phyloP scores from a whole-genome alignment of 2,797 vertebrate genomes.

The Danio aesculapii region DNA sequence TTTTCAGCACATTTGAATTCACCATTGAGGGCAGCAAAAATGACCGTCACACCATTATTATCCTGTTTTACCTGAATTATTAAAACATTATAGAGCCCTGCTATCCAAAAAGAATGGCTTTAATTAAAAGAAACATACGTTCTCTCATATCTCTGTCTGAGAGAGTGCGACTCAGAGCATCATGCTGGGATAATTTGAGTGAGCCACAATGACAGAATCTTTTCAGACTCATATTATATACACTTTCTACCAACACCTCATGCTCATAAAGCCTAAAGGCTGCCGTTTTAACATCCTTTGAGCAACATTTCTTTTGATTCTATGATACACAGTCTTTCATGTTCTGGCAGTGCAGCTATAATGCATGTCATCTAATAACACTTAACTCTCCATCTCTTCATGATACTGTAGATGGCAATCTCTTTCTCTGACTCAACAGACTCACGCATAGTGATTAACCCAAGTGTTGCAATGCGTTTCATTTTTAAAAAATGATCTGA shows the following conservation, averaged over 20 bases:
- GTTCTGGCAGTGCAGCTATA: conserved; percentile 4
- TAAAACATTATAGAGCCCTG: background rate
- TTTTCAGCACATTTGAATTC: no score
- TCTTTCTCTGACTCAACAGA: conserved; percentile 66
- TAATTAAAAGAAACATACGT: background rate
- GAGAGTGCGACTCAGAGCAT: conserved; percentile 49
- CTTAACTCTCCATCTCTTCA: conserved; percentile 11
- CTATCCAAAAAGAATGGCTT: background rate
- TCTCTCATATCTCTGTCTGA: conserved; percentile 44
- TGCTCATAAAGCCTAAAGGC: conserved; percentile 10
- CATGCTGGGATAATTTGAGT: conserved; percentile 21
- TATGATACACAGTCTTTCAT: background rate
- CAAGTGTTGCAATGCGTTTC: conserved; percentile 32
- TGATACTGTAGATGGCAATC: conserved; percentile 82
- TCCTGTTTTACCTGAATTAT: background rate
- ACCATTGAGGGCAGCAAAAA: background rate
- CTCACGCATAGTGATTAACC: background rate
- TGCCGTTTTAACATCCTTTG: background rate
- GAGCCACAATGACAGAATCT: conserved; percentile 20
- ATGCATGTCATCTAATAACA: background rate
- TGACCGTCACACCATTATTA: background rate
- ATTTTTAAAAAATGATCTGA: background rate
- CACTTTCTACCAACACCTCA: background rate
- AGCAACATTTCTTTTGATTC: background rate
- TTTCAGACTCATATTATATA: conserved; percentile 18